Evolutionary conservation across 92 coral and sea anemone genomes (phyloP).

Genomic region (Umimayanthus kanabou): DNA sequence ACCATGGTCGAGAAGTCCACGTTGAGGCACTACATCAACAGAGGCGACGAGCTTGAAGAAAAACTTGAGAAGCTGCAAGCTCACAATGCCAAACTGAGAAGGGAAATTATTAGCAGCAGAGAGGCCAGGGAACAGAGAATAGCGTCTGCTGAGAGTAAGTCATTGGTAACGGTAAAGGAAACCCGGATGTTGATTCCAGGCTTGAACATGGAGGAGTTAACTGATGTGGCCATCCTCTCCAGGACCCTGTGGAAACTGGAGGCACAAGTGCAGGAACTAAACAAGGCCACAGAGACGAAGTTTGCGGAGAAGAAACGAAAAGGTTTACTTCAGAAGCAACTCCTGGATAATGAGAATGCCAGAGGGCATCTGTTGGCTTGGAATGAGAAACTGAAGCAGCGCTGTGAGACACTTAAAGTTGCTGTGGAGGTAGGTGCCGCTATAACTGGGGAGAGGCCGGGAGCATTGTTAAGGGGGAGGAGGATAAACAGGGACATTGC

Average conservation of each 20-base stretch:
- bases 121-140: constrained; percentile 53
- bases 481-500: too few relatives aligned
- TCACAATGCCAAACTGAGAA: constrained; percentile 61
- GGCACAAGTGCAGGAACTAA: constrained; percentile 65
- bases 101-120: constrained; percentile 51
- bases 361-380: constrained; percentile 48
- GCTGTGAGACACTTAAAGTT: constrained; percentile 81
- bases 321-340: constrained; percentile 66
- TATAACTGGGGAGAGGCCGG: too few relatives aligned
- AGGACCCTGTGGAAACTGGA: constrained; percentile 64
- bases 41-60: constrained; percentile 87
- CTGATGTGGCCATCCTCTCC: constrained; percentile 72
- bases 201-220: constrained; percentile 70
- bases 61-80: constrained; percentile 65
- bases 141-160: constrained; percentile 65
- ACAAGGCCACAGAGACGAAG: constrained; percentile 64
- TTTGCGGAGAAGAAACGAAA: constrained; percentile 77
- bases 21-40: constrained; percentile 63
- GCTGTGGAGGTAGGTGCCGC: constrained; percentile 82
- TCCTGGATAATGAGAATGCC: constrained; percentile 66
- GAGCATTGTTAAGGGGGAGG: too few relatives aligned
- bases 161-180: constrained; percentile 56
- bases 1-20: constrained; percentile 84
- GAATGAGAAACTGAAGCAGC: constrained; percentile 65
- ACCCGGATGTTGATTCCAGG: constrained; percentile 80